Base-by-base conservation (phyloP, 2,888 invertebrate species). In the Sinopyrophorus schimmeli region DNA sequence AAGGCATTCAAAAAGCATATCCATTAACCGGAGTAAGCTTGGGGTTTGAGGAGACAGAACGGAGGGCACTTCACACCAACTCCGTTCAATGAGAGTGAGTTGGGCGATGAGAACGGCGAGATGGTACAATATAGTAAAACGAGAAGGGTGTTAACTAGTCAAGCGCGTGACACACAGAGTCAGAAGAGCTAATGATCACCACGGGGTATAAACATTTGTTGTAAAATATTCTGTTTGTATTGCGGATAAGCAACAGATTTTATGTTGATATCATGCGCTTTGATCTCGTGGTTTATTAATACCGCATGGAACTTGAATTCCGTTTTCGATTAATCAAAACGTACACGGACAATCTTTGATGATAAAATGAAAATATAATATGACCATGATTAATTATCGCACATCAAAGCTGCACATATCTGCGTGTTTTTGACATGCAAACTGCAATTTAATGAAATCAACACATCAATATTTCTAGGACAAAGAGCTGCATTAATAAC, bases 1-100 rank as follows among this genome's bases (percentile, higher is more conserved):
- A 75, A 75, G 74, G 71, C 69, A 66, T 68, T 67, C 63, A 65
- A 69, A 66, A 67, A 66, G 66, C 65, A 64, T 66, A 68, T 68
- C 70, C 67, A 69, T 69, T 69, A 68, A 47, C 52, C 52, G 39
- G 34, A 43, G 47, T 47, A 53, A 44, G 39, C 43, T 34, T 40
- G 44, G 48, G 53, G 48, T 44, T 32, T 44, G 38, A 43, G 44
- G 39, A 47, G 52, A 42, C 42, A 52, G 37, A 39, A 43, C 47
- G 35, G 47, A 47, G 52, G 47, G 44, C 48, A 53, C 48, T 53
- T 48, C 44, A 53, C 47, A 40, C 39, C 39, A 40, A 47, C 42
- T 38, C 39, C 38, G 26, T 47, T 48, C 44, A 44, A 48, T 48
- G 41, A 41, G 48, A 44, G 38, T 39, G 48, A 38, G 47, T 53